These are phyloP conservation scores for Ptychobarbus kaznakovi DNA, from an alignment of 2,797 vertebrate species.

Conservation along the genomic window DNA sequence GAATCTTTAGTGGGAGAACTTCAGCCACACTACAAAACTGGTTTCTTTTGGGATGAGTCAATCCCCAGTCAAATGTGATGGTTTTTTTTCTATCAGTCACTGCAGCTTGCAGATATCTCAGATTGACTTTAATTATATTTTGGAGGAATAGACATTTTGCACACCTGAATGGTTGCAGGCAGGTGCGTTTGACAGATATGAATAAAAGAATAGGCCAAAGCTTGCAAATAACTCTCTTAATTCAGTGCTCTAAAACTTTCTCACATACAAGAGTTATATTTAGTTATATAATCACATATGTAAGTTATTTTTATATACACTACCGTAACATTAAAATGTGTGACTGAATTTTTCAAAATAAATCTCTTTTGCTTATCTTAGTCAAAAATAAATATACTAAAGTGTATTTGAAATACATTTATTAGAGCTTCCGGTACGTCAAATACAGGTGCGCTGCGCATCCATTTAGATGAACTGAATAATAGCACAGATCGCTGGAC, in stretches of 20 bases:
- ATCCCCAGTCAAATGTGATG: neutral
- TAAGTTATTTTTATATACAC: neutral
- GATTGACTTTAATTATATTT: conserved; percentile 4
- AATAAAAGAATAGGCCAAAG: neutral
- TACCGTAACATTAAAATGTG: neutral
- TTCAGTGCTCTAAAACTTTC: neutral
- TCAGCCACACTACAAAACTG: neutral
- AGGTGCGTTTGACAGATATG: neutral
- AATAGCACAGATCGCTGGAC: too few species aligned
- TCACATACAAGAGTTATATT: neutral
- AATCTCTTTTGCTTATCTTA: neutral
- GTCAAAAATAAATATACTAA: neutral
- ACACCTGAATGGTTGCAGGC: neutral
- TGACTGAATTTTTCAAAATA: neutral
- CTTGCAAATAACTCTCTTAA: neutral
- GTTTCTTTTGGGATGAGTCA: neutral
- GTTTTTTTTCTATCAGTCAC: neutral
- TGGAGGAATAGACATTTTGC: neutral
- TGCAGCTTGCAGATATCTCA: neutral
- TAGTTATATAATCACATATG: neutral
- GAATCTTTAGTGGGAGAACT: conserved; percentile 21
- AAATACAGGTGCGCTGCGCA: too few species aligned
- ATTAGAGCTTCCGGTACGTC: too few species aligned
- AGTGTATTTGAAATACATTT: neutral
- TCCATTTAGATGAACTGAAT: too few species aligned